A percentile compares a stretch with the other conserved stretches of the same genome.
phyloP scores from a whole-genome alignment of 2,888 invertebrate species.

The Antheraea assamensis region DNA sequence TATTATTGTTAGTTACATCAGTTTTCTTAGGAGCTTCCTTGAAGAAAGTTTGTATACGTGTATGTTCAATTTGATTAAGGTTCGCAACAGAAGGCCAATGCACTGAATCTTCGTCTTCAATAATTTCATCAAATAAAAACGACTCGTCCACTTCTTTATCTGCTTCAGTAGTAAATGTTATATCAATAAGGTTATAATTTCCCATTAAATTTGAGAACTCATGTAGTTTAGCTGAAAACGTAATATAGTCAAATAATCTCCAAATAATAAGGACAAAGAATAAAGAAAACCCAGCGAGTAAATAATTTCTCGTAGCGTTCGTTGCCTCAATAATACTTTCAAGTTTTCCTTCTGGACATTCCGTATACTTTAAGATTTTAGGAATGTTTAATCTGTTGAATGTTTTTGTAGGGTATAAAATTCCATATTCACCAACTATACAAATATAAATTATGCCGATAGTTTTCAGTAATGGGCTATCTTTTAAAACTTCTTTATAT shows the following conservation, averaged over 20 bases:
- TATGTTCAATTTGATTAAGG: constrained; percentile 46
- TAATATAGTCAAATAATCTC: constrained; percentile 57
- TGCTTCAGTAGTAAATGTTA: constrained; percentile 34
- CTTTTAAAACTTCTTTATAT: constrained; percentile 28
- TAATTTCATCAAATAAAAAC: constrained; percentile 30
- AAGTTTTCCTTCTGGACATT: constrained; percentile 47
- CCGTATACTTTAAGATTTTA: constrained; percentile 27
- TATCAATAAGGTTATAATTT: constrained; percentile 58
- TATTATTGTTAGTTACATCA: constrained; percentile 12
- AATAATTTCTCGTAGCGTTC: constrained; percentile 60
- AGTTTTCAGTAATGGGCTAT: constrained; percentile 22
- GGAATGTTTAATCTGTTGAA: constrained; percentile 39
- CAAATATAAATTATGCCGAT: constrained; percentile 34
- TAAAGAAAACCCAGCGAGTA: constrained; percentile 60
- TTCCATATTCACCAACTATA: constrained; percentile 47
- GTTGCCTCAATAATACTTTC: constrained; percentile 48
- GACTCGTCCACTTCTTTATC: constrained; percentile 32
- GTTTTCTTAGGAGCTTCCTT: constrained; percentile 34
- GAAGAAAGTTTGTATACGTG: constrained; percentile 44
- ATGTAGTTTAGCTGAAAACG: constrained; percentile 64
- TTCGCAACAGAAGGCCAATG: constrained; percentile 52
- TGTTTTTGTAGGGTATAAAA: constrained; percentile 51
- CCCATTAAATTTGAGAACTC: constrained; percentile 65
- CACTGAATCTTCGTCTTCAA: constrained; percentile 33
- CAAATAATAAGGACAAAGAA: constrained; percentile 56